A percentile compares a stretch with the other conserved stretches of the same genome.
Evolutionary conservation across 2,113 vertebrate species (phyloP).

Genomic region (Calidris pygmaea): DNA sequence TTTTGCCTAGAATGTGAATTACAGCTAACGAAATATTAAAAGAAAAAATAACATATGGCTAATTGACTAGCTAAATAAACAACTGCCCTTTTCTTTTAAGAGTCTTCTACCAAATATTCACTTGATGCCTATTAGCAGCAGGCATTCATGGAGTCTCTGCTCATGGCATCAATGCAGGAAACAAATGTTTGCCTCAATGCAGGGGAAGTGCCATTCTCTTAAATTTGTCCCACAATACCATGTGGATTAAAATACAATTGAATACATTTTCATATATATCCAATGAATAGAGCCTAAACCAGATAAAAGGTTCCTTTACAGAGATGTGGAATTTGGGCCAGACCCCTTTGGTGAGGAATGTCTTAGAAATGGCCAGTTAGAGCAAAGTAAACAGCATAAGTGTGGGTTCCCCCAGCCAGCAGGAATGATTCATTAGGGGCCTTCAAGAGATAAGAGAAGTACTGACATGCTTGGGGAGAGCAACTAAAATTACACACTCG

Average conservation of each 20-base stretch:
- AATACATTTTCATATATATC: background rate
- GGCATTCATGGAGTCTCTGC: background rate
- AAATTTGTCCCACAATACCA: background rate
- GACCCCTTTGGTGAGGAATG: background rate
- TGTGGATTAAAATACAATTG: background rate
- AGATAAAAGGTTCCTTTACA: background rate
- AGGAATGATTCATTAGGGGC: background rate
- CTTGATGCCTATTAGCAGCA: background rate
- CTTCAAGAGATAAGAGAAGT: constrained; percentile 54
- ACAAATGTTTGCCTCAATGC: background rate
- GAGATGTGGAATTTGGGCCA: background rate
- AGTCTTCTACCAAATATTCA: background rate
- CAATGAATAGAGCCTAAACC: background rate
- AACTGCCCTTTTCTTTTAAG: background rate
- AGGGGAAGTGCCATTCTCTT: background rate
- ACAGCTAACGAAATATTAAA: background rate
- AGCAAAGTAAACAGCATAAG: constrained; percentile 10
- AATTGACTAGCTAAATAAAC: background rate
- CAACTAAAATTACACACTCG: constrained; percentile 57
- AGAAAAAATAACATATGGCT: background rate
- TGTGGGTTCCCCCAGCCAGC: background rate
- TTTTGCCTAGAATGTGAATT: background rate
- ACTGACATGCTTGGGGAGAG: background rate
- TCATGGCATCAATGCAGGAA: background rate
- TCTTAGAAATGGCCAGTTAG: background rate